These are phyloP conservation scores for Plectropomus leopardus DNA, from an alignment of 2,113 vertebrate genomes.

Conservation along the genomic window DNA sequence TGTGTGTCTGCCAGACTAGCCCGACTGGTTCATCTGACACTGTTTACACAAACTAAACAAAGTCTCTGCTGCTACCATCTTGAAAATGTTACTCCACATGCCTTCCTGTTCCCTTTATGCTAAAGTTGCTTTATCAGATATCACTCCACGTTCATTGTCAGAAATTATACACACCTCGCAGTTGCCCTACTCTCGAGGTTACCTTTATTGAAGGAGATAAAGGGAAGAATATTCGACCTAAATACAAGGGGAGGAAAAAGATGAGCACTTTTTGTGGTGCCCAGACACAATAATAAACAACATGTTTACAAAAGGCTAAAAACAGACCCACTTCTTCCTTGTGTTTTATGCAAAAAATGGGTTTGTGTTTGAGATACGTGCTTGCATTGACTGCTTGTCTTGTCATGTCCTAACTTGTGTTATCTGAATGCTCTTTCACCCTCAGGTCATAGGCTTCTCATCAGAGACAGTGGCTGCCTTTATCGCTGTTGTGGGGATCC, in stretches of 20 bases:
- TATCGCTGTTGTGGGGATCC: conserved; percentile 92
- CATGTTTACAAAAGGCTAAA: conserved; percentile 2
- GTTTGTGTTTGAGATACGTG: not conserved
- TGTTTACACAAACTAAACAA: no score
- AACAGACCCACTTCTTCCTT: not conserved
- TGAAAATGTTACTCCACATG: conserved; percentile 17
- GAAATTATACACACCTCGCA: conserved; percentile 2
- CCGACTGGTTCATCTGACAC: no score
- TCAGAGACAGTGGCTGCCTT: conserved; percentile 93
- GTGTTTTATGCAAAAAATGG: not conserved
- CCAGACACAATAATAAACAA: not conserved
- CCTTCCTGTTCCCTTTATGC: not conserved
- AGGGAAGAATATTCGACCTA: conserved; percentile 8
- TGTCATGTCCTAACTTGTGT: conserved; percentile 42
- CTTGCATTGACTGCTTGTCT: not conserved
- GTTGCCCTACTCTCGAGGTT: conserved; percentile 17
- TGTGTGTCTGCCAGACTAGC: conserved; percentile 17
- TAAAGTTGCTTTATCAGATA: not conserved
- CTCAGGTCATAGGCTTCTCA: conserved; percentile 91
- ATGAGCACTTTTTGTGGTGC: not conserved
- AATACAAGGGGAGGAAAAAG: conserved; percentile 14
- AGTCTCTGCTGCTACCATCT: not conserved
- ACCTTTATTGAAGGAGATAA: not conserved
- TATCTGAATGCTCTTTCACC: conserved; percentile 34
- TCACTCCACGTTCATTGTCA: not conserved